Evolutionary conservation across 2,797 vertebrate species (phyloP), one percentile per base, ranked within the genome.

Genomic region (Mus caroli): DNA sequence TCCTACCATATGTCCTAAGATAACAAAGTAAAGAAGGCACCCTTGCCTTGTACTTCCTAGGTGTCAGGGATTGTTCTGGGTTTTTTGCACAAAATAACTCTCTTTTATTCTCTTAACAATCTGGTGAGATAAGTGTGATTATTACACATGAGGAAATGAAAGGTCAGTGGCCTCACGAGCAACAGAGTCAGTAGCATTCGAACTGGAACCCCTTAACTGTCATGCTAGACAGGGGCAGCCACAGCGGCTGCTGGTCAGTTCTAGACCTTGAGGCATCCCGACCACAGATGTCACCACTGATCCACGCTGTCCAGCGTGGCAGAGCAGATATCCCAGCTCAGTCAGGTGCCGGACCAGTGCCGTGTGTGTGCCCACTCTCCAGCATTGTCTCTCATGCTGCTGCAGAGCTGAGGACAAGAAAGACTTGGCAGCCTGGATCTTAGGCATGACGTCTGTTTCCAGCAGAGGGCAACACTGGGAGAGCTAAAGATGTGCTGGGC

Each of bases 1-100:
- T 90, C 87, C 92, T 40, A 22, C 71, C 40, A 95, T 8, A 11
- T 73, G 43, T 90, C 84, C 92, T 56, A n/a, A 84, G 67, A 96
- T 20, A 94, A 40, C n/a, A 17, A 52, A 62, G 31, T 88, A 92
- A 84, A 58, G 56, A 77, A 31, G 34, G 62, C 67, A 80, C 60
- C 56, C 78, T 86, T 73, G 34, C 37, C 67, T 60, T 56, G n/a
- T 19, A 67, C 69, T 88, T 90, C 6, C 6, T 52, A 31, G 4
- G 15, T 88, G 62, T 88, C 58, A 92, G 73, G 85, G 89, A 89
- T 90, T 90, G 17, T 86, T 60, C 80, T 80, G 83, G 83, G 28
- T 52, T 14, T 43, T 83, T 40, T 77, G 22, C 1, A 58, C 78
- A 56, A 90, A 96, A 86, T 58, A 73, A 20, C 50, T 93, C 60